These are phyloP conservation scores for Syngnathus rostellatus DNA, from an alignment of 2,797 vertebrate genomes.

Conservation along the genomic window DNA sequence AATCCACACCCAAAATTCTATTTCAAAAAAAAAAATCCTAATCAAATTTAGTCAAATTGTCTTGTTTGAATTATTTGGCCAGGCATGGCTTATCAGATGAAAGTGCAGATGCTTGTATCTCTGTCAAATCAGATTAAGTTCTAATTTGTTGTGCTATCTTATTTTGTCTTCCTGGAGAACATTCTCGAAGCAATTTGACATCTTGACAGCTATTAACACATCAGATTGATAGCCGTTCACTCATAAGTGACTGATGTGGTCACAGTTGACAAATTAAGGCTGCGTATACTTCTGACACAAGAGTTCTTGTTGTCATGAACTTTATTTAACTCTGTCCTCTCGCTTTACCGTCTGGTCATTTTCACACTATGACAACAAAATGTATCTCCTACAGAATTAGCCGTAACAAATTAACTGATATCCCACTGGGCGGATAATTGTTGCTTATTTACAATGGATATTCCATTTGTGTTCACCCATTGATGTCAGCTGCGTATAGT, in stretches of 20 bases:
- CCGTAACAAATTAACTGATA: not conserved
- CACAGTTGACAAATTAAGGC: not conserved
- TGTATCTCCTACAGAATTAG: not conserved
- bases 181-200: not conserved
- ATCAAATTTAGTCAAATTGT: not conserved
- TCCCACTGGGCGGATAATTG: not conserved
- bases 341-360: not conserved
- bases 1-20: too few relatives aligned
- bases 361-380: not conserved
- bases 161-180: not conserved
- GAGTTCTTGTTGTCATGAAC: not conserved
- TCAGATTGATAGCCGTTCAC: not conserved
- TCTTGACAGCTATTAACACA: not conserved
- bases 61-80: not conserved
- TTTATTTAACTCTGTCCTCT: not conserved
- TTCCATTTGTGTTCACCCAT: not conserved
- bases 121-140: not conserved
- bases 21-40: not conserved
- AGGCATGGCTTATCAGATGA: not conserved
- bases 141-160: not conserved
- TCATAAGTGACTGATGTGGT: not conserved
- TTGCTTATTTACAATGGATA: not conserved
- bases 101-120: not conserved
- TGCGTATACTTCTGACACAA: not conserved
- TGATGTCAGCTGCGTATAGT: not conserved